Conservation (phyloP, 2,888 invertebrate genomes). For the Ephialtes manifestator region DNA sequence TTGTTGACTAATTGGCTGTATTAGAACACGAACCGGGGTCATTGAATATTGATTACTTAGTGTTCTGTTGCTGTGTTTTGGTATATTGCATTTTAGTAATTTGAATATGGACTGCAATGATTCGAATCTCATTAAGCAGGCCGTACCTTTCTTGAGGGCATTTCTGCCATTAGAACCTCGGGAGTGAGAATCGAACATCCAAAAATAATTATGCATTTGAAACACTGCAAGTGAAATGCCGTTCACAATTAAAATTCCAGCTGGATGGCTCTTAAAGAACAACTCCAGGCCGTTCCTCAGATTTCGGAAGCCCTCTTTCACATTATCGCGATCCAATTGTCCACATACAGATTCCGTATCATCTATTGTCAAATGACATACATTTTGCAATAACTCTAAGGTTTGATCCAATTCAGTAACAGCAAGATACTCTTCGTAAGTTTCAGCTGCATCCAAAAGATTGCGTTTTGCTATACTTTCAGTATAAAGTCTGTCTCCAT, state of each 20-base stretch:
- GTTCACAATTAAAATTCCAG: slow-evolving; percentile 14
- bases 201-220: slow-evolving; percentile 1
- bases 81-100: slow-evolving; percentile 40
- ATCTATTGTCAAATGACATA: background rate
- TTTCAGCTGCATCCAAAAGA: background rate
- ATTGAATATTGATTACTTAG: slow-evolving; percentile 36
- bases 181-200: slow-evolving; percentile 70
- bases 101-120: slow-evolving; percentile 15
- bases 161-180: slow-evolving; percentile 72
- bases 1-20: background rate
- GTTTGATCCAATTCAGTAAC: background rate
- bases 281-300: background rate
- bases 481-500: slow-evolving; percentile 9
- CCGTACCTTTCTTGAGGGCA: slow-evolving; percentile 39
- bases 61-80: slow-evolving; percentile 24
- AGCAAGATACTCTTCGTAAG: background rate
- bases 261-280: background rate
- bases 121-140: slow-evolving; percentile 51
- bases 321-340: background rate
- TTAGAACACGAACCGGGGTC: slow-evolving; percentile 1
- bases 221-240: slow-evolving; percentile 6
- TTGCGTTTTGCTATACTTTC: background rate
- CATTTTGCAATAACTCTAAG: background rate
- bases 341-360: background rate
- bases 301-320: background rate